Evolutionary conservation across 2,113 vertebrate genomes (phyloP).

Genomic region (Hemiprocne comata): DNA sequence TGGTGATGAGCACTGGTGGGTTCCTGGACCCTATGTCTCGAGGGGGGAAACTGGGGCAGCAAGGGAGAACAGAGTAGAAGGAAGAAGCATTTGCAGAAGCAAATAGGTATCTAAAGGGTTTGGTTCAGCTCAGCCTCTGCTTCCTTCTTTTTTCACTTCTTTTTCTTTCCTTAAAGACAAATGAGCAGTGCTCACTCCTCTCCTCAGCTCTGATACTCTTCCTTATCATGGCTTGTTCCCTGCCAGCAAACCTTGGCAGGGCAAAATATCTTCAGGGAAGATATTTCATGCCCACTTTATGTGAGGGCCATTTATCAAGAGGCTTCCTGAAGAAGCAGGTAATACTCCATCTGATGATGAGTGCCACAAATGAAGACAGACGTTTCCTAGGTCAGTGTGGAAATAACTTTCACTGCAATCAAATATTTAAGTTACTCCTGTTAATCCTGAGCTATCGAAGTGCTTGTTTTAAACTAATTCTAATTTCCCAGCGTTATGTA

Average conservation of each 20-base stretch:
- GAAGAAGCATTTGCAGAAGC: not conserved
- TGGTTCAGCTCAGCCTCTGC: not conserved
- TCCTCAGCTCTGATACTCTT: not conserved
- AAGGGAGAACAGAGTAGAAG: not conserved
- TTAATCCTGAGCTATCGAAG: not conserved
- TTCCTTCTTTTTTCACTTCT: not conserved
- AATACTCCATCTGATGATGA: not conserved
- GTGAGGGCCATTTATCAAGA: not conserved
- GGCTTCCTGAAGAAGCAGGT: not conserved
- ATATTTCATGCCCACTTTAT: not conserved
- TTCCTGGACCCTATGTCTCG: not conserved
- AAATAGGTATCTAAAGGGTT: not conserved
- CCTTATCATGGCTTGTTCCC: not conserved
- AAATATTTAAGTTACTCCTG: not conserved
- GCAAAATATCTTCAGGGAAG: not conserved
- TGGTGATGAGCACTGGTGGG: accelerated
- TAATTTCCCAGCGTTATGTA: not conserved
- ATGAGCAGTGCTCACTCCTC: not conserved
- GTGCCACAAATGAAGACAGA: not conserved
- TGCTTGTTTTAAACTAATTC: not conserved
- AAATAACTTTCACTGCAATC: not conserved
- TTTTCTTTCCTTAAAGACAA: not conserved
- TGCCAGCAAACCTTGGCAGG: not conserved
- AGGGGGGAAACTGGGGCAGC: accelerated
- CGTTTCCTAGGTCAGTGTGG: not conserved